Evolutionary conservation across 2,888 invertebrate species (phyloP).

Genomic region (Tillus elongatus): DNA sequence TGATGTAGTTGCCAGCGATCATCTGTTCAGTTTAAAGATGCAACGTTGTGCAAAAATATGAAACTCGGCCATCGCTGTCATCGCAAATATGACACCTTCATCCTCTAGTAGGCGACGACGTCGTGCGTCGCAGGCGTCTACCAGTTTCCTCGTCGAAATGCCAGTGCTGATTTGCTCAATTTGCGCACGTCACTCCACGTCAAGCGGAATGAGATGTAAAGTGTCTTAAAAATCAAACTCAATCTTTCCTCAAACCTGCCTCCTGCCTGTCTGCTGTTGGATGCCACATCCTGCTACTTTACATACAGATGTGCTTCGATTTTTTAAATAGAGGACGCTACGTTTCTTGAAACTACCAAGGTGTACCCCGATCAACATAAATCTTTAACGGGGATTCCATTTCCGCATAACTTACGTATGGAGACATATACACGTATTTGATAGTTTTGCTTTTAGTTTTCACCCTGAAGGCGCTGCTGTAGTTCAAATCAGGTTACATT

Average conservation of each 20-base stretch:
- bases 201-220: conserved; percentile 40
- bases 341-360: not conserved
- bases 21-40: too few species aligned
- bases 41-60: too few species aligned
- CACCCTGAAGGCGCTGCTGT: too few species aligned
- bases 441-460: too few species aligned
- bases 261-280: too few species aligned
- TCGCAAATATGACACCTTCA: too few species aligned
- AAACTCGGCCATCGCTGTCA: too few species aligned
- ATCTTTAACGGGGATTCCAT: not conserved
- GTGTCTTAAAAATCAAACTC: conserved; percentile 42
- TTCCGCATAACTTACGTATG: not conserved
- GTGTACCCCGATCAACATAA: conserved; percentile 1
- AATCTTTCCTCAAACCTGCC: conserved; percentile 30
- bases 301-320: conserved; percentile 1
- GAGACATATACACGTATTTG: too few species aligned
- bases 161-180: conserved; percentile 42
- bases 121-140: conserved; percentile 11
- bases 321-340: not conserved
- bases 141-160: conserved; percentile 23
- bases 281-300: too few species aligned
- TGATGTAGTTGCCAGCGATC: too few species aligned
- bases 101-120: too few species aligned
- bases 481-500: too few species aligned
- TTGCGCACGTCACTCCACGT: conserved; percentile 40